Percentiles rank a stretch among this genome's conserved stretches.
phyloP scores from a whole-genome alignment of 2,113 vertebrate species.

The Hylia prasina region DNA sequence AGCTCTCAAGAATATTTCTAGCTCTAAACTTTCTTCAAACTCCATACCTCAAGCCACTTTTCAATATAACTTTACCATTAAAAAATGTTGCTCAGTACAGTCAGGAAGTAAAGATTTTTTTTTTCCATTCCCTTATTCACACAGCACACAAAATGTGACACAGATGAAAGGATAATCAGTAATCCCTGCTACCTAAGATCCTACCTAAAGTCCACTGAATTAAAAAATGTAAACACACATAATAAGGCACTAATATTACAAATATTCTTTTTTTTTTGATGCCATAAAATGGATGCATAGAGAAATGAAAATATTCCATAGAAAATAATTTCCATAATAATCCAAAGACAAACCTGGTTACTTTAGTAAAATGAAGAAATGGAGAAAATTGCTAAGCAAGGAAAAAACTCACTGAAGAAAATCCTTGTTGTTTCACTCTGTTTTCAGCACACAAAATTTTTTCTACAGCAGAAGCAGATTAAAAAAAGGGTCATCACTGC shows the following conservation, averaged over 20 bases:
- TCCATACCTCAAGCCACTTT: not conserved
- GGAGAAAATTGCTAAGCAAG: not conserved
- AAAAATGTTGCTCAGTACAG: not conserved
- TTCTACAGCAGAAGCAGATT: not conserved
- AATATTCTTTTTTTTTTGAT: not conserved
- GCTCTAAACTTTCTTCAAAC: not conserved
- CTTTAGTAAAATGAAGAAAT: not conserved
- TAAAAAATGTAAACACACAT: not conserved
- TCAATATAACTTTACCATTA: not conserved
- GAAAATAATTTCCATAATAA: not conserved
- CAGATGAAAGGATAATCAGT: not conserved
- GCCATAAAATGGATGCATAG: not conserved
- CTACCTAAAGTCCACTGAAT: not conserved
- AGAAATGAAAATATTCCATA: not conserved
- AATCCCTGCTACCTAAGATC: not conserved
- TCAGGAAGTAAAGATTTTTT: not conserved
- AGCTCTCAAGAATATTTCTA: not conserved
- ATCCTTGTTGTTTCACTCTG: not conserved
- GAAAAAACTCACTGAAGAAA: not conserved
- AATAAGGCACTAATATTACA: not conserved
- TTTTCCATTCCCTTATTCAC: not conserved
- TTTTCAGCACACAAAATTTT: not conserved
- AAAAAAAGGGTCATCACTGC: not conserved
- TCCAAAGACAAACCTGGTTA: not conserved
- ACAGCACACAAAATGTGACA: not conserved